Evolutionary conservation across 1,140 invertebrate species (phyloP).

Genomic region (Neuroterus valhalla): DNA sequence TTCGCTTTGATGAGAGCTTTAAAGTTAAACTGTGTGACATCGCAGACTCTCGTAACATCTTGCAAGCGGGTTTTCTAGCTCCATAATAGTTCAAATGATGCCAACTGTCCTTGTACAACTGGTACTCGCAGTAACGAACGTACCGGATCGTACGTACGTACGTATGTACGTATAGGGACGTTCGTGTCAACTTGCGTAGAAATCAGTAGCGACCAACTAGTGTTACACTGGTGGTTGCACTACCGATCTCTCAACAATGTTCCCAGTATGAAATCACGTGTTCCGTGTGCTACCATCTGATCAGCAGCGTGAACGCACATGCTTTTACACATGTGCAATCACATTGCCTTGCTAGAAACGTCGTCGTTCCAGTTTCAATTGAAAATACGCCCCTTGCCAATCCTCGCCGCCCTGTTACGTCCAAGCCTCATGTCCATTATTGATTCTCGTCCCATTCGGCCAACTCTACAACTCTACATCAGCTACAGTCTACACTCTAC

Average conservation of each 20-base stretch:
- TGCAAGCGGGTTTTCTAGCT: conserved; percentile 21
- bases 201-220: conserved; percentile 23
- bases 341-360: conserved; percentile 29
- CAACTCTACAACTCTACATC: too few species aligned
- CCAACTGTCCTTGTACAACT: conserved; percentile 25
- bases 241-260: conserved; percentile 1
- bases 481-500: too few species aligned
- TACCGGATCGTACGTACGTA: too few species aligned
- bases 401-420: conserved; percentile 37
- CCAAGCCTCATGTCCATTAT: conserved; percentile 42
- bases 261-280: conserved; percentile 10
- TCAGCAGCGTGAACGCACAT: not conserved
- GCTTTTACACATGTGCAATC: conserved; percentile 21
- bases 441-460: conserved; percentile 29
- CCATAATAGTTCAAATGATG: conserved; percentile 3
- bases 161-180: too few species aligned
- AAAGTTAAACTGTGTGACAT: conserved; percentile 28
- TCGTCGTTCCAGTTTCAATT: conserved; percentile 42
- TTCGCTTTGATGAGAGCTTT: not conserved
- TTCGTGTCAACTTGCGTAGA: conserved; percentile 17
- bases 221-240: not conserved
- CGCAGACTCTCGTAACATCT: conserved; percentile 21
- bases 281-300: conserved; percentile 4
- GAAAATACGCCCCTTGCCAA: conserved; percentile 38
- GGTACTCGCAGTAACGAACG: conserved; percentile 17